These are phyloP conservation scores for Bhutanitis thaidina DNA, from an alignment of 2,888 invertebrate genomes.

Conservation along the genomic window DNA sequence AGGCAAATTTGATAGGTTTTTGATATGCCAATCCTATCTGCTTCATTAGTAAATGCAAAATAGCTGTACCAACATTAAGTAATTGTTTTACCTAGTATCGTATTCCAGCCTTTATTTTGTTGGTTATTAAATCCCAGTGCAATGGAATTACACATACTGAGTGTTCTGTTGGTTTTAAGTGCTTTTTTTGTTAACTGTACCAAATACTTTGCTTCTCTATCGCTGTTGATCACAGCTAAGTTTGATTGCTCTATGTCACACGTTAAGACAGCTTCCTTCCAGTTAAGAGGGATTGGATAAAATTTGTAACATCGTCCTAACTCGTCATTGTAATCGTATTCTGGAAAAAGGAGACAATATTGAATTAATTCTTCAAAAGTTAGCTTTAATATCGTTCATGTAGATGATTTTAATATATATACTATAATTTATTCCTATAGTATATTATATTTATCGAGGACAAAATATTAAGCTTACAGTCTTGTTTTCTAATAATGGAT, in stretches of 20 bases:
- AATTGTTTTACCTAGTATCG: constrained; percentile 2
- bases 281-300: constrained; percentile 2
- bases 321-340: constrained; percentile 2
- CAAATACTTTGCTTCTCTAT: constrained; percentile 11
- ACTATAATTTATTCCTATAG: too few species aligned
- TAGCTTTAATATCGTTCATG: too few species aligned
- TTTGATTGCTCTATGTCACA: constrained; percentile 17
- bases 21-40: too few species aligned
- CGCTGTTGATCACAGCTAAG: constrained; percentile 13
- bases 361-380: not conserved
- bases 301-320: constrained; percentile 15
- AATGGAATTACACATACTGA: not conserved
- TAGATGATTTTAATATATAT: too few species aligned
- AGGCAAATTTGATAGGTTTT: too few species aligned
- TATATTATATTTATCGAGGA: too few species aligned
- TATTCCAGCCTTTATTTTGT: constrained; percentile 7
- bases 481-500: too few species aligned
- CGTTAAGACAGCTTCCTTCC: constrained; percentile 12
- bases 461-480: too few species aligned
- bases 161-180: not conserved
- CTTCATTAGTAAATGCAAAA: too few species aligned
- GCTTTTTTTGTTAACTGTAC: not conserved
- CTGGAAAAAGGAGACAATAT: constrained; percentile 2
- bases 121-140: constrained; percentile 10
- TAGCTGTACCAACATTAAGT: too few species aligned